phyloP scores from a whole-genome alignment of 2,888 invertebrate genomes.

The Cerastis rubricosa region DNA sequence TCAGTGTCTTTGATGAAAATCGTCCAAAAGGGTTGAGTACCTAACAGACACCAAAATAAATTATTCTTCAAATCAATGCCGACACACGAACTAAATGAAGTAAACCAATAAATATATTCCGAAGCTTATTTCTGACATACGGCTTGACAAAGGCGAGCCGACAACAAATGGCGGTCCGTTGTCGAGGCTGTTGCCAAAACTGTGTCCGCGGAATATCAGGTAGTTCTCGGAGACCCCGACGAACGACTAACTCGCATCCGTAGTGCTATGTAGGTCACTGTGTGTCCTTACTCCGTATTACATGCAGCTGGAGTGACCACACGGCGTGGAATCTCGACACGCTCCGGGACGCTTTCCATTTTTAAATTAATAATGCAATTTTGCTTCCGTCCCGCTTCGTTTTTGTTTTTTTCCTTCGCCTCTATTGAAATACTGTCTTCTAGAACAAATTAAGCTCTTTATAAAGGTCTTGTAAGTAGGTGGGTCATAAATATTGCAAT shows the following conservation, averaged over 20 bases:
- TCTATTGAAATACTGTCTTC: background rate
- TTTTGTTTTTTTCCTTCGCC: conserved; percentile 1
- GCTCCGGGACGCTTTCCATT: conserved; percentile 3
- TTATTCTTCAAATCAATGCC: conserved; percentile 31
- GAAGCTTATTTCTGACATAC: conserved; percentile 53
- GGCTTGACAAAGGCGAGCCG: conserved; percentile 48
- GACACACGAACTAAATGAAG: conserved; percentile 47
- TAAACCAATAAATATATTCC: conserved; percentile 61
- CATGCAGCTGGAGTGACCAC: conserved; percentile 53
- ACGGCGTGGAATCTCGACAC: conserved; percentile 17
- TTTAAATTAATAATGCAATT: conserved; percentile 26
- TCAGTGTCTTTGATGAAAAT: background rate
- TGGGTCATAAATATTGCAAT: conserved; percentile 2
- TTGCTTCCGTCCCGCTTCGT: background rate
- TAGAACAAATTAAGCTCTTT: background rate
- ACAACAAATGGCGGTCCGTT: conserved; percentile 57
- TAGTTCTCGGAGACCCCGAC: conserved; percentile 39
- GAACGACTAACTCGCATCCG: conserved; percentile 52
- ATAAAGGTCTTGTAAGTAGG: background rate
- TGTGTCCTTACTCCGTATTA: conserved; percentile 53
- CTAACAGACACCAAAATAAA: conserved; percentile 16
- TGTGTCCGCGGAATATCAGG: conserved; percentile 62
- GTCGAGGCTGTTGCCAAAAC: conserved; percentile 59
- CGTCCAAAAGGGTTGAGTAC: background rate
- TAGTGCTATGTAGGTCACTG: conserved; percentile 59